Percentiles rank a stretch among this genome's conserved stretches.
phyloP scores from a whole-genome alignment of 2,113 vertebrate genomes.

The Brachionichthys hirsutus region DNA sequence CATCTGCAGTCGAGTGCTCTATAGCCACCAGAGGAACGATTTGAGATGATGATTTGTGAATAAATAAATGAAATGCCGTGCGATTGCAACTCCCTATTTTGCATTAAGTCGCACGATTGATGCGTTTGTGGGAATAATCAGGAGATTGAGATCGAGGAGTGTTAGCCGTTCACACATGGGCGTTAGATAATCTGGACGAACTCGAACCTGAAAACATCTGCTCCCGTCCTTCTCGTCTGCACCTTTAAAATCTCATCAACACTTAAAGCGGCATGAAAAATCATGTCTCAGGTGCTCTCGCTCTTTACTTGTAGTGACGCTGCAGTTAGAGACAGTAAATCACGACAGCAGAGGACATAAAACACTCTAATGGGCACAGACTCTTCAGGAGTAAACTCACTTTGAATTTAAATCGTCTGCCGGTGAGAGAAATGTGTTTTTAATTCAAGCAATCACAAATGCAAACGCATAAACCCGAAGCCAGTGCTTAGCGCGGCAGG shows the following conservation, averaged over 20 bases:
- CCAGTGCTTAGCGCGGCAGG: too few relatives aligned
- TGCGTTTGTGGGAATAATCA: slow-evolving; percentile 5
- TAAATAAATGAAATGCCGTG: background rate
- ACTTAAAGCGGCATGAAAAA: slow-evolving; percentile 31
- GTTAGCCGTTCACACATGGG: background rate
- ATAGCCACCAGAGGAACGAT: slow-evolving; percentile 2
- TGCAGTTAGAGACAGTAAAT: slow-evolving; percentile 60
- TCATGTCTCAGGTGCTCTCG: slow-evolving; percentile 10
- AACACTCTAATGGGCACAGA: slow-evolving; percentile 58
- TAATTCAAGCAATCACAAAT: slow-evolving; percentile 36
- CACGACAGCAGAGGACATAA: slow-evolving; percentile 53
- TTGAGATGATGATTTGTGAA: slow-evolving; percentile 1
- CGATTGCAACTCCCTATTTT: background rate
- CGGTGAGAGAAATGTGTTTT: slow-evolving; percentile 47
- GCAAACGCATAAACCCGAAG: background rate
- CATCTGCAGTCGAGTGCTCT: background rate
- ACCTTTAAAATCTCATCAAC: slow-evolving; percentile 48
- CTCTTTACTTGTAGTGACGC: slow-evolving; percentile 31
- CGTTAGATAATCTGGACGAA: slow-evolving; percentile 1
- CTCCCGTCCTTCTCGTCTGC: slow-evolving; percentile 6
- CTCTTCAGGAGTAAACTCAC: slow-evolving; percentile 30
- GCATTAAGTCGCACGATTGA: background rate
- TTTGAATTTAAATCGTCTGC: slow-evolving; percentile 53
- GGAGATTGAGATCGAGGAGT: background rate
- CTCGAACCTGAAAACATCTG: slow-evolving; percentile 11